Conservation (phyloP, 2,888 invertebrate species). For the Hirudinaria manillensis region DNA sequence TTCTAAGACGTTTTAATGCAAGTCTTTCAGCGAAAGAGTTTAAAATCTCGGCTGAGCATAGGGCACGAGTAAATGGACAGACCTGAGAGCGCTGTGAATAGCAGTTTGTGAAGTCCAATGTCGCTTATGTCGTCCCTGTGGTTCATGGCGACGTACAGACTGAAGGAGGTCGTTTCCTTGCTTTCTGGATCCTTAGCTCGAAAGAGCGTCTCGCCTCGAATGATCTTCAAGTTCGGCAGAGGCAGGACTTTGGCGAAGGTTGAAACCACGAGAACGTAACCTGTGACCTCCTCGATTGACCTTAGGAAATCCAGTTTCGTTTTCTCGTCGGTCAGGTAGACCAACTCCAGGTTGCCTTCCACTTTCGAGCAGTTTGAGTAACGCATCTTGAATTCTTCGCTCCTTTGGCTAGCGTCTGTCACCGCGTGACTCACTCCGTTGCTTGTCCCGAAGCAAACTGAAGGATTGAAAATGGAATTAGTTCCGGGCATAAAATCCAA, state of each 20-base stretch:
- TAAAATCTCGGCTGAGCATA: background rate
- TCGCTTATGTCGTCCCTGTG: conserved; percentile 24
- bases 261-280: conserved; percentile 88
- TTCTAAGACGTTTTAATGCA: conserved; percentile 64
- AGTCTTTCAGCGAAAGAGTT: conserved; percentile 30
- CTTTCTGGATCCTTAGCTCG: conserved; percentile 51
- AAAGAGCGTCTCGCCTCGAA: conserved; percentile 83
- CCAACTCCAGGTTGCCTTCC: conserved; percentile 22
- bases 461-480: background rate
- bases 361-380: conserved; percentile 11
- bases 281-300: conserved; percentile 75
- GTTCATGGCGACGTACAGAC: conserved; percentile 48
- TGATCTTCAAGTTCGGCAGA: conserved; percentile 82
- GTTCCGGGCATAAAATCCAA: too few species aligned
- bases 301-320: conserved; percentile 6
- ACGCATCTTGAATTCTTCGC: background rate
- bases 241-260: conserved; percentile 79
- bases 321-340: background rate
- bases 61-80: too few species aligned
- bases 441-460: conserved; percentile 5
- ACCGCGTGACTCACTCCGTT: background rate
- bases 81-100: conserved; percentile 45
- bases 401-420: background rate
- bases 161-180: conserved; percentile 58
- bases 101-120: conserved; percentile 46